These are phyloP conservation scores for Drosophila subobscura DNA, from an alignment of 1,140 invertebrate species.

Conservation along the genomic window DNA sequence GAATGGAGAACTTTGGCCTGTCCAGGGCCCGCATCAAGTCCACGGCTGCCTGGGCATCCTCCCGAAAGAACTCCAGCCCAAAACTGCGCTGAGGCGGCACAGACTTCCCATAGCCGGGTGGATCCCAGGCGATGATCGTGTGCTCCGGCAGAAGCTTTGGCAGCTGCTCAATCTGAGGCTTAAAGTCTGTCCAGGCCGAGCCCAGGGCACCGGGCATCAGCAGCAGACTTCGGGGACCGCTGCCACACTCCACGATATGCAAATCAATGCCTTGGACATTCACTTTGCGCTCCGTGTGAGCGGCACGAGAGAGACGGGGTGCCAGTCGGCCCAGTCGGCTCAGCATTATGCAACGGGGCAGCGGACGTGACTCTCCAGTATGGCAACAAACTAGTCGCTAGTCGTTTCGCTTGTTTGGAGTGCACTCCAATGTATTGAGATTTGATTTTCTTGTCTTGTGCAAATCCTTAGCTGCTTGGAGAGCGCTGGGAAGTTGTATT, in stretches of 20 bases:
- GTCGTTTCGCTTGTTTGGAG: conserved; percentile 25
- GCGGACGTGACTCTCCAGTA: conserved; percentile 24
- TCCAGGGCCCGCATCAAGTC: conserved; percentile 89
- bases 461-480: conserved; percentile 7
- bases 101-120: conserved; percentile 94
- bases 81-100: conserved; percentile 90
- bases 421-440: conserved; percentile 42
- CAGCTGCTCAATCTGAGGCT: conserved; percentile 90
- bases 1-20: conserved; percentile 89
- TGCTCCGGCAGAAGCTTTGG: conserved; percentile 87
- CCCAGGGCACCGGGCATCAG: conserved; percentile 91
- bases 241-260: conserved; percentile 90
- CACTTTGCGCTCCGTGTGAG: conserved; percentile 85
- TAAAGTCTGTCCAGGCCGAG: conserved; percentile 91
- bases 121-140: conserved; percentile 93
- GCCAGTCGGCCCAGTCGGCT: conserved; percentile 10
- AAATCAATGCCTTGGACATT: conserved; percentile 86
- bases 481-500: no score
- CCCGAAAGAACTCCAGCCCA: conserved; percentile 88
- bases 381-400: conserved; percentile 29
- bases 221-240: conserved; percentile 88
- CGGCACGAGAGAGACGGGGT: conserved; percentile 25
- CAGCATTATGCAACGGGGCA: conserved; percentile 64
- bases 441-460: conserved; percentile 13
- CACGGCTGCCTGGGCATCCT: conserved; percentile 89